Base-by-base conservation (phyloP, 2,888 invertebrate genomes). In the Syritta pipiens region DNA sequence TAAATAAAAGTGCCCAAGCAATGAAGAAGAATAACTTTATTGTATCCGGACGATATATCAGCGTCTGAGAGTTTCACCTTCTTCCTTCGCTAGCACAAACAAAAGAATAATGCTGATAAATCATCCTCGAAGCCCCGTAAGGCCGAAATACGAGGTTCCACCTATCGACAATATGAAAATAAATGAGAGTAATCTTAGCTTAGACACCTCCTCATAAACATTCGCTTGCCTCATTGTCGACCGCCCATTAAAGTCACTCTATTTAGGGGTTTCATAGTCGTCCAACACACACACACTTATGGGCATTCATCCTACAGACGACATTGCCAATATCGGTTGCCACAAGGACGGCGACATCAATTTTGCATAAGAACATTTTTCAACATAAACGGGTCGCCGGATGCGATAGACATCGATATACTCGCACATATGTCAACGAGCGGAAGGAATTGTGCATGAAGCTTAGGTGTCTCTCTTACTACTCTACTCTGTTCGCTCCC, bases 361-460 rank as follows among this genome's bases (percentile, higher is more conserved):
- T 76, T 76, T 76, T 76, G 62, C 69, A 76, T 76, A 76, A 76
- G 55, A 49, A 76, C 55, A 76, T 76, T 76, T 76, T 76, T 76
- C 69, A 69, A 76, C 69, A 69, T 76, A 76, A 76, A 76, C 75
- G 62, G 75, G 75, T 69, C 75, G 62, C 55, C 75, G 75, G 75
- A 76, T 76, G 62, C 62, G 69, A 76, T 69, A 76, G 75, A 62
- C 69, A 69, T 32, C 62, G 69, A 69, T 69, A 69, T 69, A 40
- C 53, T 55, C 53, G 62, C 57, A 69, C 53, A 30, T 76, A 62
- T 62, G 62, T 62, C 62, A 62, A 22, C 46, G 48, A 62, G 26
- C 62, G 75, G 69, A 76, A 69, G 69, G 69, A 69, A 76, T 69
- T 57, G 42, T 76, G 75, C 69, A 69, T 76, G 55, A 69, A 30